Evolutionary conservation across 2,113 vertebrate genomes (phyloP).

Genomic region (Anarrhichthys ocellatus): DNA sequence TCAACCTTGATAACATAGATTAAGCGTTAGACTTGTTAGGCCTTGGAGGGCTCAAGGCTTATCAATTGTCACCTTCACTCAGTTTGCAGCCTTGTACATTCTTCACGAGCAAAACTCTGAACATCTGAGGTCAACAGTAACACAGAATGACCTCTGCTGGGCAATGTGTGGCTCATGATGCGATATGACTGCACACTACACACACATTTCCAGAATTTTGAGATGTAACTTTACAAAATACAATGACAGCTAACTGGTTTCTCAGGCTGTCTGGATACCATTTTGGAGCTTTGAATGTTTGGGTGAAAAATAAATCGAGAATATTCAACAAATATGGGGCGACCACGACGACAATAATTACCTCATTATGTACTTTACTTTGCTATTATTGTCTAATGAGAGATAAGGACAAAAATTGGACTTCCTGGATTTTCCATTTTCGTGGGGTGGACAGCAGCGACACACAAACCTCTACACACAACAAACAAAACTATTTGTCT

Average conservation of each 20-base stretch:
- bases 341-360: neutral
- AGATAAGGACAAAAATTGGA: too few relatives aligned
- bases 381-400: neutral
- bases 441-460: too few relatives aligned
- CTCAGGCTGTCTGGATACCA: neutral
- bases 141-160: neutral
- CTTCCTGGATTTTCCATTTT: too few relatives aligned
- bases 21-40: constrained; percentile 33
- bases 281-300: neutral
- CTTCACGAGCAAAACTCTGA: constrained; percentile 32
- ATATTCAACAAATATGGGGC: neutral
- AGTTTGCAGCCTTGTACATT: constrained; percentile 39
- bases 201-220: neutral
- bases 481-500: too few relatives aligned
- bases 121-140: constrained; percentile 13
- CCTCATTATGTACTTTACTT: neutral
- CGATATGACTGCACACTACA: neutral
- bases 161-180: constrained; percentile 2
- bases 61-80: constrained; percentile 43
- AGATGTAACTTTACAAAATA: neutral
- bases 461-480: too few relatives aligned
- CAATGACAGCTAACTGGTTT: neutral
- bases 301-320: neutral
- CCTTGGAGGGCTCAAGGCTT: constrained; percentile 18
- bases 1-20: constrained; percentile 46